Base-by-base conservation (phyloP, 2,113 vertebrate species). In the Takifugu flavidus region DNA sequence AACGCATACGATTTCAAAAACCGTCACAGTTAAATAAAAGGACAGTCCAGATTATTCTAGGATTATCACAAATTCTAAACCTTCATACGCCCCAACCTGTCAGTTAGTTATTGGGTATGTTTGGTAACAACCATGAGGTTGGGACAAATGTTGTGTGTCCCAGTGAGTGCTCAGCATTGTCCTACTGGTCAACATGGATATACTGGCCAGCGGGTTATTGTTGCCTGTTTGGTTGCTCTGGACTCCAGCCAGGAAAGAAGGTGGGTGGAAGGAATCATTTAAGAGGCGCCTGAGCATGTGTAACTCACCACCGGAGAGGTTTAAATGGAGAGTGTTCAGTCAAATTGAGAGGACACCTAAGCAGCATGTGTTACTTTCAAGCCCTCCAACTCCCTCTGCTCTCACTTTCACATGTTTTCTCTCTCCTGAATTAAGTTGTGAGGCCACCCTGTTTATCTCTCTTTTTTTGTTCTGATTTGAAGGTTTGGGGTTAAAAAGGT, bases 401-500 rank as follows among this genome's bases (percentile, higher is more conserved):
- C 66, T 74, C 62, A 44, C 79, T 86, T 82, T 85, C 74, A 78
- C 59, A 70, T 59, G 44, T 61, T 60, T 45, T 74, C 62, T 58
- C 50, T 78, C 50, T 28, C 28, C 25, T 25, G 45, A 62, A 70
- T 70, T 67, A 74, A 70, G 62, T 55, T 74, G 68, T 49, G 31
- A 74, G 51, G 15, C 54, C 1, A 25, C 27, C 14, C 50, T 12
- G 26, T 63, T 44, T 73, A 60, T 43, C 53, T 81, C 67, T 68
- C 71, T 79, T 75, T 82, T 82, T 83, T 80, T 79, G 25, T 4
- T 72, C 74, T 56, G 25, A 75, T 84, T 75, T 78, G 82, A 78
- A 75, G 69, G 60, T 73, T 85, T 71, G 65, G 60, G 29, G 62
- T 73, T 2, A 59, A n/a, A 72, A 3, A 39, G 26, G 69, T 85